These are phyloP conservation scores for Choreutis nemorana DNA, from an alignment of 2,888 invertebrate species.

Conservation along the genomic window DNA sequence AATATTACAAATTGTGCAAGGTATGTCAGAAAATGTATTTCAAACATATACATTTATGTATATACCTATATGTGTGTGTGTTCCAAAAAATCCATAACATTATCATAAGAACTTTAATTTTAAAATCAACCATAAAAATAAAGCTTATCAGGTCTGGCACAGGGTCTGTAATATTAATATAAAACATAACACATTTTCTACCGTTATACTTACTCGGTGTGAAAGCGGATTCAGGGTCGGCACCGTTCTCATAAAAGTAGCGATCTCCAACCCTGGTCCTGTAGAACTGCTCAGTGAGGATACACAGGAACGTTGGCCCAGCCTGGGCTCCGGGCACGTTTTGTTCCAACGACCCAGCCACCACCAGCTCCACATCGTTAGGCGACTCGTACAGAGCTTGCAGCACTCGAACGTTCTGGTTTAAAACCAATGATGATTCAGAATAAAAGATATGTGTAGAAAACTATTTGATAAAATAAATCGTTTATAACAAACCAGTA, in stretches of 20 bases:
- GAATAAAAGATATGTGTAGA: neutral
- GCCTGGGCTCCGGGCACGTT: conserved; percentile 79
- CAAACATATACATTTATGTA: too few species aligned
- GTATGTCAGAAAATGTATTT: too few species aligned
- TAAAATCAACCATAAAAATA: too few species aligned
- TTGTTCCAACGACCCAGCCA: conserved; percentile 82
- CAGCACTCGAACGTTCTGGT: conserved; percentile 72
- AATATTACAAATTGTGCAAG: too few species aligned
- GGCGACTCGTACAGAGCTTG: conserved; percentile 71
- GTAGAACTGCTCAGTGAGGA: conserved; percentile 87
- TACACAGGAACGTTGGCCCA: conserved; percentile 90
- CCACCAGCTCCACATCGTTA: conserved; percentile 86
- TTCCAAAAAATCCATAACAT: too few species aligned
- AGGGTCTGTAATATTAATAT: too few species aligned
- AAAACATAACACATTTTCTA: too few species aligned
- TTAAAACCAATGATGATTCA: conserved; percentile 9
- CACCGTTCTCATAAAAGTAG: conserved; percentile 82
- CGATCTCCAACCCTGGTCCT: conserved; percentile 86
- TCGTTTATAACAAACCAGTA: conserved; percentile 2
- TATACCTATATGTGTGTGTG: too few species aligned
- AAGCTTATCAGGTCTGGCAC: too few species aligned
- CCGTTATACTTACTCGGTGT: conserved; percentile 62
- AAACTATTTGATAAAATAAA: neutral
- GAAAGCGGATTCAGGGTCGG: conserved; percentile 66
- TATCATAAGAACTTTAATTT: too few species aligned